Base-by-base conservation (phyloP, 2,888 invertebrate species). In the Aethes cnicana region DNA sequence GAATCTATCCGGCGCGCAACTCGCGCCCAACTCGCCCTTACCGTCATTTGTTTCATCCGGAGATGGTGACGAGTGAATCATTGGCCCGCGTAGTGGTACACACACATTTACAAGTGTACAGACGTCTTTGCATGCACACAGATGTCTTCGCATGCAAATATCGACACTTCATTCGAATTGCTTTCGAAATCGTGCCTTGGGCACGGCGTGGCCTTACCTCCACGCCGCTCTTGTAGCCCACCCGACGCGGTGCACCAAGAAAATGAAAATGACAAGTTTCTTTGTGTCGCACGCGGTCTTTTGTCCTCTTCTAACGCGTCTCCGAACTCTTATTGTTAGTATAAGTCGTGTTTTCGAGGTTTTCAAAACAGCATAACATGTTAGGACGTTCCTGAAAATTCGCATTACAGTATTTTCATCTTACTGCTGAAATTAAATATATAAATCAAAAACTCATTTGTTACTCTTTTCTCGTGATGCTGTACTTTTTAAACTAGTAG, bases 201-300 rank as follows among this genome's bases (percentile, higher is more conserved):
- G 6, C n/a, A 23, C 3, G 39, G 16, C 8, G 5, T 3, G 17
- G 26, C 42, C 28, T 39, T 25, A 43, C 6, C 5, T 7, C 4
- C 33, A 11, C 61, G 63, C 63, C 26, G 7, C 3, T 62, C 57
- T 54, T 30, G n/a, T 56, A 42, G 72, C 76, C 72, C 53, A 53
- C 59, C 43, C 54, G 65, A 70, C 63, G 73, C 67, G 74, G 68
- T 75, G 74, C 74, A 75, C 62, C 62, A 63, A 68, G 74, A 75
- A 80, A 82, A 83, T 82, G 80, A 77, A 77, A 81, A 79, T 80
- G 81, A 81, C 80, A 77, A 68, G 70, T 75, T 81, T 77, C 82
- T 79, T 82, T 84, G 81, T 78, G 64, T 63, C 48, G 52, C 37
- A 66, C 56, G 47, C 57, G 49, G n/a, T 52, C 54, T 47, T 56